phyloP scores from a whole-genome alignment of 53 echinoderm and acorn worm species.

The Stichopus horrens region DNA sequence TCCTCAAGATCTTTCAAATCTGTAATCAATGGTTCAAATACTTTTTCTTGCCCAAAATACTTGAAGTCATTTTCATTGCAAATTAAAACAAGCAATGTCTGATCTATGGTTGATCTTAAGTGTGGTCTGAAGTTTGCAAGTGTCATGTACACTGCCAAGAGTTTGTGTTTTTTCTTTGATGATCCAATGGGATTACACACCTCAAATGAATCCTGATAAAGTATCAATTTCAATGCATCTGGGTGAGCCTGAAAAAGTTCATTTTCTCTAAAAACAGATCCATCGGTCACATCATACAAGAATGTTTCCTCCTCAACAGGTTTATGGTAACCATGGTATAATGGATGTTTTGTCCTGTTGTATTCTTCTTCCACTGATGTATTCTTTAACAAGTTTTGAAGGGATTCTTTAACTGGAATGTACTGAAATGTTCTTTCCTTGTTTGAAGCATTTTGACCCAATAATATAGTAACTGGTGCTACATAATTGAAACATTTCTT shows the following conservation, averaged over 20 bases:
- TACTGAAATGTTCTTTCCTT: background rate
- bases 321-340: constrained; percentile 21
- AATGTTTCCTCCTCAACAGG: background rate
- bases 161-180: constrained; percentile 62
- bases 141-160: constrained; percentile 63
- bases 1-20: constrained; percentile 52
- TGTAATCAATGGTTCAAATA: background rate
- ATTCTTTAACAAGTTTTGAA: background rate
- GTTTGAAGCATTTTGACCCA: background rate
- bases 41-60: constrained; percentile 1
- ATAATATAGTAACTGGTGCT: background rate
- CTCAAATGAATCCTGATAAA: constrained; percentile 64
- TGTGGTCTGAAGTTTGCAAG: constrained; percentile 56
- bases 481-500: background rate
- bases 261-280: constrained; percentile 40
- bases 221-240: constrained; percentile 52
- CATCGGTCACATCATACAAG: constrained; percentile 52
- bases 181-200: constrained; percentile 61
- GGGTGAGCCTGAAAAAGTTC: constrained; percentile 43
- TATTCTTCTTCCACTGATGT: constrained; percentile 27
- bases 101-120: constrained; percentile 58
- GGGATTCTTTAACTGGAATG: background rate
- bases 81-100: constrained; percentile 50
- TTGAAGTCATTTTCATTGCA: constrained; percentile 60
- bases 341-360: constrained; percentile 26